Evolutionary conservation across 2,113 vertebrate genomes (phyloP).

Genomic region (Brachyhypopomus occidentalis): DNA sequence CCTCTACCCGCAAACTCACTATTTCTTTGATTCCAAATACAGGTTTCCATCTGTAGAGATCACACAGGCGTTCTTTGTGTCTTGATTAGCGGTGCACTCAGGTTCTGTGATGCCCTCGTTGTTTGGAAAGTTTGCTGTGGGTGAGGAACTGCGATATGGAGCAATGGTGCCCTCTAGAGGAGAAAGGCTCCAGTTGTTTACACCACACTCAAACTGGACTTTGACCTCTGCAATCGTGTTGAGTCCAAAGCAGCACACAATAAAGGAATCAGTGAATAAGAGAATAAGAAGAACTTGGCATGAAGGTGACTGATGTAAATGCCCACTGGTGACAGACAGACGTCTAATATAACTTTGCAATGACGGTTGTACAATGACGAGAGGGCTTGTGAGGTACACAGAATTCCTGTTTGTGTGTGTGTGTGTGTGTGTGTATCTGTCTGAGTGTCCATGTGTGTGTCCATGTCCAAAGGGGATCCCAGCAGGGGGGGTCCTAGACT

Average conservation of each 20-base stretch:
- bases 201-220: neutral
- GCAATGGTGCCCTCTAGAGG: conserved; percentile 44
- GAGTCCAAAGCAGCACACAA: neutral
- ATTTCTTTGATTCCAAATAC: neutral
- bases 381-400: neutral
- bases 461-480: conserved; percentile 38
- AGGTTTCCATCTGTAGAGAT: too few relatives aligned
- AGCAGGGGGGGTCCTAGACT: conserved; percentile 61
- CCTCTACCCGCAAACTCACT: too few relatives aligned
- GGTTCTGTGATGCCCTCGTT: neutral
- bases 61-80: too few relatives aligned
- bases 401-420: neutral
- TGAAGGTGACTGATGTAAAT: neutral
- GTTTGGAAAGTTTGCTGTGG: too few relatives aligned
- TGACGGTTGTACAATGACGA: too few relatives aligned
- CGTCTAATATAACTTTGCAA: neutral
- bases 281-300: too few relatives aligned
- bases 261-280: neutral
- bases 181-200: neutral
- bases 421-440: neutral
- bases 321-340: neutral
- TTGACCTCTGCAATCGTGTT: neutral
- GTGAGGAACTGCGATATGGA: conserved; percentile 1
- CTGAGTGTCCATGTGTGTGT: conserved; percentile 43
- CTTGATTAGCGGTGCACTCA: neutral